Evolutionary conservation across 2,113 vertebrate species (phyloP).

Genomic region (Calidris pygmaea): DNA sequence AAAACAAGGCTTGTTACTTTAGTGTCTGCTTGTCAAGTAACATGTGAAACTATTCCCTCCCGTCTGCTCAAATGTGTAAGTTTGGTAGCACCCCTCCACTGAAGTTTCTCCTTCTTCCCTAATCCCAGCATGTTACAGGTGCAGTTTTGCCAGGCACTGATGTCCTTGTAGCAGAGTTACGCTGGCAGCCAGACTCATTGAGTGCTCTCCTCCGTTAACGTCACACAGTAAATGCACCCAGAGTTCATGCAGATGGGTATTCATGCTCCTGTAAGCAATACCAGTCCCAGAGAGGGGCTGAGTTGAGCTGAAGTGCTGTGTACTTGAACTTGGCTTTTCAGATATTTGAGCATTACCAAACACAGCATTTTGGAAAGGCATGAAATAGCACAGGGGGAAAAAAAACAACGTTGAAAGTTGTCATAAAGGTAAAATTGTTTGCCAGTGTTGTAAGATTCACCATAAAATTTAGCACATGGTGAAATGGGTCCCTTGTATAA

Average conservation of each 20-base stretch:
- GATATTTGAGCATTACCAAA: neutral
- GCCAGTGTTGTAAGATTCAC: neutral
- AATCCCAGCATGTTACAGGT: neutral
- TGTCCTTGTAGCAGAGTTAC: neutral
- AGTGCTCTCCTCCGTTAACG: accelerated
- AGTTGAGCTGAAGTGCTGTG: neutral
- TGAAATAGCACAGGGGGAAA: neutral
- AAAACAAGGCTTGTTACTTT: neutral
- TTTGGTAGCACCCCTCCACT: neutral
- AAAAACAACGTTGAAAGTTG: neutral
- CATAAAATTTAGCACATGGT: neutral
- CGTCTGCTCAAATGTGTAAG: neutral
- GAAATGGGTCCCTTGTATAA: neutral
- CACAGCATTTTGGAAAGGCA: neutral
- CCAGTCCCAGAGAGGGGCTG: too few relatives aligned
- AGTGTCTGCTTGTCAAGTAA: neutral
- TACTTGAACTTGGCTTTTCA: neutral
- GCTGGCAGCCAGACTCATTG: neutral
- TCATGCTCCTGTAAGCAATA: neutral
- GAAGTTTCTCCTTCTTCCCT: neutral
- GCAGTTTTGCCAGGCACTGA: neutral
- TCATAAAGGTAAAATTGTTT: neutral
- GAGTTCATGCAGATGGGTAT: neutral
- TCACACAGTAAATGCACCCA: accelerated
- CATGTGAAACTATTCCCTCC: neutral